Conservation (phyloP, 2,888 invertebrate genomes). For the Allygus modestus region DNA sequence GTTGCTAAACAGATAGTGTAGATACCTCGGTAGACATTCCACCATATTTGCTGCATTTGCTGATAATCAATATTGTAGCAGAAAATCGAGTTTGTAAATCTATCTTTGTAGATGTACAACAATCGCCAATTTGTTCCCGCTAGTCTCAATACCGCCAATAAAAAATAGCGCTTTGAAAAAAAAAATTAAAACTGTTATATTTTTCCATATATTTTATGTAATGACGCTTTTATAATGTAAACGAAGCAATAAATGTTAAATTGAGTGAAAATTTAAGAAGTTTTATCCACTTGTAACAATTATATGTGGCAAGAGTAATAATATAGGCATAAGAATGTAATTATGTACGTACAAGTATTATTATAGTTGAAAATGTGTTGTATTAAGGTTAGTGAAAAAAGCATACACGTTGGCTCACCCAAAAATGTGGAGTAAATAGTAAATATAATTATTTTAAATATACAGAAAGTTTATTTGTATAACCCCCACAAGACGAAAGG, state of each 20-base stretch:
- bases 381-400: too few relatives aligned
- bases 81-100: neutral
- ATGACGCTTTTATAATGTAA: slow-evolving; percentile 3
- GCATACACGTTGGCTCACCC: too few relatives aligned
- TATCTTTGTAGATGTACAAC: neutral
- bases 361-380: too few relatives aligned
- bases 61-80: slow-evolving; percentile 14
- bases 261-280: too few relatives aligned
- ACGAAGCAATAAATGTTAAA: neutral
- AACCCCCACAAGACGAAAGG: too few relatives aligned
- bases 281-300: too few relatives aligned
- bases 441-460: too few relatives aligned
- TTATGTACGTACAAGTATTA: too few relatives aligned
- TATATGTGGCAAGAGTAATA: too few relatives aligned
- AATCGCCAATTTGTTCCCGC: neutral
- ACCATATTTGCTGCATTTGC: neutral
- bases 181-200: neutral
- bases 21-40: neutral
- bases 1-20: slow-evolving; percentile 6
- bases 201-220: slow-evolving; percentile 27
- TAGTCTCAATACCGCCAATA: neutral
- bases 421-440: too few relatives aligned
- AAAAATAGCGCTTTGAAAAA: neutral
- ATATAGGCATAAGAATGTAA: too few relatives aligned
- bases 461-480: too few relatives aligned